phyloP scores from a whole-genome alignment of 2,797 vertebrate species.

The Thaleichthys pacificus region DNA sequence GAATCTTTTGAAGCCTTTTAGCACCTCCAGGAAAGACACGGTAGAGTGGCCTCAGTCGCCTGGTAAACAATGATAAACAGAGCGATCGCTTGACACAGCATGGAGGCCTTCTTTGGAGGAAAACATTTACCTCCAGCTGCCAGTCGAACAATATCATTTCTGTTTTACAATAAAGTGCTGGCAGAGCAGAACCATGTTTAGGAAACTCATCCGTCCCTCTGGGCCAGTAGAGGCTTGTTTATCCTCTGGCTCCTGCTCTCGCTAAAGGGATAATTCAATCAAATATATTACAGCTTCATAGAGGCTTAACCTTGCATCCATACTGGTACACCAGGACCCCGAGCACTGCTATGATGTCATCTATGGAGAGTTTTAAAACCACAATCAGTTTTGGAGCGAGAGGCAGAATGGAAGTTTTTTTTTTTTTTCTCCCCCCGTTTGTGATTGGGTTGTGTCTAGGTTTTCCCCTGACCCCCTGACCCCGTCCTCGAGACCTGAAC shows the following conservation, averaged over 20 bases:
- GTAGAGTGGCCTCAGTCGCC: constrained; percentile 66
- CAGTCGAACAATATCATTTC: constrained; percentile 69
- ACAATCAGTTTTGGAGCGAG: constrained; percentile 1
- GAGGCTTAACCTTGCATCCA: constrained; percentile 28
- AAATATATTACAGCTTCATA: constrained; percentile 47
- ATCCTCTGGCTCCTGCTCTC: constrained; percentile 36
- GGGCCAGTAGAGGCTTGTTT: constrained; percentile 48
- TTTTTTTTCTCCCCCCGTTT: too few species aligned
- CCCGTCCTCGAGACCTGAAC: not conserved
- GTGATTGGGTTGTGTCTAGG: too few species aligned
- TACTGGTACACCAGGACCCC: constrained; percentile 19
- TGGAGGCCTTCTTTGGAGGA: constrained; percentile 54
- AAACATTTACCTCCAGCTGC: constrained; percentile 73
- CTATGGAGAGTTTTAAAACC: constrained; percentile 15
- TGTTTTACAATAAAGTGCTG: constrained; percentile 64
- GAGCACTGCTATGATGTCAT: constrained; percentile 32
- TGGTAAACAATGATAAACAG: constrained; percentile 72
- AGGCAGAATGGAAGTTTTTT: too few species aligned
- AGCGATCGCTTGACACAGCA: constrained; percentile 54
- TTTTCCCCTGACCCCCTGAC: too few species aligned
- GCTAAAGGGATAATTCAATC: constrained; percentile 50
- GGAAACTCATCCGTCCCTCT: constrained; percentile 44
- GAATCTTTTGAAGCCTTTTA: too few species aligned
- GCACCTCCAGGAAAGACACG: constrained; percentile 37
- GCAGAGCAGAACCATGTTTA: constrained; percentile 53